Evolutionary conservation across 1,140 invertebrate genomes (phyloP), one percentile per base, ranked within the genome.

Genomic region (Aleiodes sp.): DNA sequence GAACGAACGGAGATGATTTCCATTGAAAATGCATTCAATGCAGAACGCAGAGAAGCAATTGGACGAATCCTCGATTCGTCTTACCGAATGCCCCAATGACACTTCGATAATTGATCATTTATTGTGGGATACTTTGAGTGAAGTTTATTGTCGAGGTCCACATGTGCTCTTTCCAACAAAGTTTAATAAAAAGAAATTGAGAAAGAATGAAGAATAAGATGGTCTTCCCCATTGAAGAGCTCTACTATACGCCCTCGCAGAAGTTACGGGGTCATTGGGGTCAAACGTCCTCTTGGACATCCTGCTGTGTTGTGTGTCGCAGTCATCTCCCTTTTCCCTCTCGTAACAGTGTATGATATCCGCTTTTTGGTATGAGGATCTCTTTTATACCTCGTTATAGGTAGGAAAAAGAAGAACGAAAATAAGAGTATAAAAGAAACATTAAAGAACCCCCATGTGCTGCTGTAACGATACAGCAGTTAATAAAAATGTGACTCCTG

Each of bases 51-150:
- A 21, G 33, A 31, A 43, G 19, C n/a, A 21, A n/a, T 31, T 9
- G 26, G 57, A 61, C 70, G 73, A 70, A 79, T 56, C 73, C 70
- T 77, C 76, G 76, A 83, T 82, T 82, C 80, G 81, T 83, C 76
- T 78, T 82, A 81, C 83, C 82, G 78, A 68, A 73, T 75, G 73
- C 84, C n/a, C 82, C 80, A 85, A 84, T 84, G 81, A 84, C 84
- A 84, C 82, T 82, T 84, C 83, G 79, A 84, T 84, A 84, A 85
- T 85, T 84, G 83, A 85, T 85, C 84, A 84, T 85, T 82, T 82
- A 83, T 84, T 74, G 82, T 81, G 79, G 79, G 80, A 82, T n/a
- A n/a, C n/a, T n/a, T n/a, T 80, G 24, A 19, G 8, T 80, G 73
- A 75, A 75, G 69, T 60, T 78, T 71, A 82, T 82, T 84, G 81